Base-by-base conservation (phyloP, 2,113 vertebrate species). In the Craseonycteris thonglongyai region DNA sequence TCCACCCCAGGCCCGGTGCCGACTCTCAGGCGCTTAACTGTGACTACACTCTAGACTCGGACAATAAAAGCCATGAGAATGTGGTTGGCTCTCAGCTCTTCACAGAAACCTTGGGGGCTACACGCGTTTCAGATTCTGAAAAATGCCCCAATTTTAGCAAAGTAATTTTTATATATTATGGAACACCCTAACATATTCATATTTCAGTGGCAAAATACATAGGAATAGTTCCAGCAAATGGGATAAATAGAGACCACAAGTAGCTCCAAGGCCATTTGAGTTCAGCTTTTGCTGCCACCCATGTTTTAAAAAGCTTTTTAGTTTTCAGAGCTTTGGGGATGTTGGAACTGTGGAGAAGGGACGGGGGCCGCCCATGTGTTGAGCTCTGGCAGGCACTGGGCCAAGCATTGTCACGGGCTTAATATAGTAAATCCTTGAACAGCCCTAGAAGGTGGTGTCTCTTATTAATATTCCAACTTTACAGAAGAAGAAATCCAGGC, bases 221-320 rank as follows among this genome's bases (percentile, higher is more conserved):
- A 42, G 33, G n/a, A 56, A 51, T 33, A 21, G 74, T 84, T 63
- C 87, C 49, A 47, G 35, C 33, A 33, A 65, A 35, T 24, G 45
- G n/a, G 65, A 85, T 45, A 56, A 94, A 88, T 79, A 75, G 75
- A 90, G 92, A 80, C 69, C 15, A 0, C 4, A 45, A 92, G 75
- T 22, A 54, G 68, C 85, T 84, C 66, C 15, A 10, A 91, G 63
- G 68, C 69, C 94, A 79, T 47, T 30, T 54, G 28, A 2, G 51
- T 28, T 74, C 40, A 79, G 71, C 35, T 56, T 90, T 93, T 61
- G 54, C 71, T 92, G 85, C 88, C 85, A 90, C 63, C n/a, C 86
- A 75, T 40, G 40, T 66, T 68, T 86, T 47, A 45, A 66, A 76
- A 45, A 91, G 84, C 80, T 65, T 81, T 78, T 68, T 65, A 79